Base-by-base conservation (phyloP, 1,140 invertebrate species). In the Trinorchestia longiramus region DNA sequence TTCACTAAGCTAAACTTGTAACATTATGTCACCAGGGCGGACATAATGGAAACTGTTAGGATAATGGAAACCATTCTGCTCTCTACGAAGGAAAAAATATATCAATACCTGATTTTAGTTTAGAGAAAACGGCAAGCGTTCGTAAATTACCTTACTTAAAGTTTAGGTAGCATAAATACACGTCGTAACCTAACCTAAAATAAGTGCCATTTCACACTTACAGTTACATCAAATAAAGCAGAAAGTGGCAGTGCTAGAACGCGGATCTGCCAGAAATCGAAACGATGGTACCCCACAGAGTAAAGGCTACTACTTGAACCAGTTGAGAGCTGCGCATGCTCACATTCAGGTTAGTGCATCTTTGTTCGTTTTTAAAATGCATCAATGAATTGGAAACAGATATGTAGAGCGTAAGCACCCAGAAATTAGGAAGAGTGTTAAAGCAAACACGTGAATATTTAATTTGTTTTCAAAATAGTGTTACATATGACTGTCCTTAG, bases 301-400 rank as follows among this genome's bases (percentile, higher is more conserved):
- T 41, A 41, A 41, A 94, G 92, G 92, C 3, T 45, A 45, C 92
- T 45, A 94, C 92, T 15, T 94, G 15, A 45, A 47, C 43, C 92
- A 94, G 92, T 44, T 94, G 43, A 42, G 92, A n/a, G 44, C 92
- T n/a, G 92, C 43, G 43, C 92, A 47, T 44, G 92, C 92, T 6
- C 92, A 94, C 92, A 94, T 94, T 17, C 92, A 94, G 44, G 92
- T 94, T 53, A 19, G n/a, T n/a, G n/a, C n/a, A n/a, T n/a, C n/a
- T n/a, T n/a, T n/a, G n/a, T n/a, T n/a, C n/a, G n/a, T n/a, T n/a
- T n/a, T n/a, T n/a, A n/a, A n/a, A n/a, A n/a, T n/a, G n/a, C n/a
- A n/a, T n/a, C n/a, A n/a, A n/a, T n/a, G n/a, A n/a, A n/a, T n/a
- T n/a, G n/a, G n/a, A n/a, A n/a, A n/a, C n/a, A 53, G 19, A 53